Conservation (phyloP, 2,888 invertebrate species). For the Mesorhabditis sp. region DNA sequence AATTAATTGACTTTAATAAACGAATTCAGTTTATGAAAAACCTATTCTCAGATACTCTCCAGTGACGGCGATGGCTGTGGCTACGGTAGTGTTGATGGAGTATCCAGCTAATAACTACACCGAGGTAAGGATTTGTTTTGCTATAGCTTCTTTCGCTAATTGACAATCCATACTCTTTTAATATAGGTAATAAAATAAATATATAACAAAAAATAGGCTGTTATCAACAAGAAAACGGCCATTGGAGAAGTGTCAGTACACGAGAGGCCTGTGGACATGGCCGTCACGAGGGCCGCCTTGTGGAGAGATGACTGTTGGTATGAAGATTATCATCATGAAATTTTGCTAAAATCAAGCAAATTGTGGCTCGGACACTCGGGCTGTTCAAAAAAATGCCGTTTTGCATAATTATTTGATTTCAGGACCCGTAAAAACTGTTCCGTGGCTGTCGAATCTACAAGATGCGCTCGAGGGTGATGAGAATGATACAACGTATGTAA, state of each 20-base stretch:
- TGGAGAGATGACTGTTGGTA: conserved; percentile 36
- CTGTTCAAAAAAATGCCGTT: conserved; percentile 14
- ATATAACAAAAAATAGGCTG: conserved; percentile 19
- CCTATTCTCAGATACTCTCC: conserved; percentile 14
- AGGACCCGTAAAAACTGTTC: conserved; percentile 6
- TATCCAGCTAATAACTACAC: conserved; percentile 44
- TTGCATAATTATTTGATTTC: conserved; percentile 1
- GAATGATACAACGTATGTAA: conserved; percentile 26
- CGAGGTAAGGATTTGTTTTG: conserved; percentile 21
- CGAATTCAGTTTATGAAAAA: no score
- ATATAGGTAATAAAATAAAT: not conserved
- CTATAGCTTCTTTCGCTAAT: no score
- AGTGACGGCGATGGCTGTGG: conserved; percentile 27
- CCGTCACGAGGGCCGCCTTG: conserved; percentile 39
- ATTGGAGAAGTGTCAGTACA: conserved; percentile 28
- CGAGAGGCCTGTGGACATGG: conserved; percentile 31
- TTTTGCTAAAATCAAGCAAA: no score
- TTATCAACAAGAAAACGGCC: conserved; percentile 33
- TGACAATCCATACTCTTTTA: no score
- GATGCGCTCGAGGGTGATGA: conserved; percentile 19
- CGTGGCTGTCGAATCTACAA: conserved; percentile 24
- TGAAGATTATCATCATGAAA: not conserved
- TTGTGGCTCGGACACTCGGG: not conserved
- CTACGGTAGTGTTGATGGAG: conserved; percentile 38
- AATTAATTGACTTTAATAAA: no score